A percentile compares a stretch with the other conserved stretches of the same genome.
phyloP scores from a whole-genome alignment of 2,113 vertebrate species.

The Salminus brasiliensis region DNA sequence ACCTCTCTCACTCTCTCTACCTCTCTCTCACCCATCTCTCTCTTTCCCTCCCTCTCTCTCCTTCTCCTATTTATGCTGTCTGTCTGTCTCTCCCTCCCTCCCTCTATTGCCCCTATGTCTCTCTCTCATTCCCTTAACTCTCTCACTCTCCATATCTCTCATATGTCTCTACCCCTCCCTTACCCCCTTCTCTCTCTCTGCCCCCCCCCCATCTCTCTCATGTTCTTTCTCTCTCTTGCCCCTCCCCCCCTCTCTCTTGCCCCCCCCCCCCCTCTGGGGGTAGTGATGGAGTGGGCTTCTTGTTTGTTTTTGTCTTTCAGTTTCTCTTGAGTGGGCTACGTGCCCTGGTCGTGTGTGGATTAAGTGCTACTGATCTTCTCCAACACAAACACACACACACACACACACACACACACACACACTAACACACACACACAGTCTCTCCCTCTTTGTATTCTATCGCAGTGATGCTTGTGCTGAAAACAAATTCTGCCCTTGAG shows the following conservation, averaged over 20 bases:
- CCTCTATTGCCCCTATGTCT: not conserved
- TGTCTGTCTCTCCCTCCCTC: too few species aligned
- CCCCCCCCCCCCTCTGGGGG: not conserved
- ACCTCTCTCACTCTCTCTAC: not conserved
- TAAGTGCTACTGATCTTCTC: slow-evolving; percentile 39
- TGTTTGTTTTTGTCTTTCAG: slow-evolving; percentile 43
- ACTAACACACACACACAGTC: too few species aligned
- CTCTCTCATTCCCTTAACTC: not conserved
- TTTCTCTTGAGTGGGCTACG: slow-evolving; percentile 20
- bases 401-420: too few species aligned
- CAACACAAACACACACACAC: not conserved
- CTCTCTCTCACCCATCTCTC: not conserved
- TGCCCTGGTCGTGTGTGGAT: slow-evolving; percentile 36
- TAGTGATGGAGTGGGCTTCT: not conserved
- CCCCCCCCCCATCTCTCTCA: not conserved
- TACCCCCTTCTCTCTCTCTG: not conserved
- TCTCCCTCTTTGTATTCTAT: not conserved
- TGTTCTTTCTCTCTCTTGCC: not conserved
- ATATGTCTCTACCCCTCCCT: not conserved
- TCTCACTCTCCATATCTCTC: not conserved
- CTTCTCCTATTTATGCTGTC: too few species aligned
- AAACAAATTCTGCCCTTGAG: slow-evolving; percentile 5
- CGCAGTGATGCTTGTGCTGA: not conserved
- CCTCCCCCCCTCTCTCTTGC: too few species aligned
- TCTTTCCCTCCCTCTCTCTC: not conserved